Evolutionary conservation across 2,797 vertebrate species (phyloP).

Genomic region (Pangasius macronema): DNA sequence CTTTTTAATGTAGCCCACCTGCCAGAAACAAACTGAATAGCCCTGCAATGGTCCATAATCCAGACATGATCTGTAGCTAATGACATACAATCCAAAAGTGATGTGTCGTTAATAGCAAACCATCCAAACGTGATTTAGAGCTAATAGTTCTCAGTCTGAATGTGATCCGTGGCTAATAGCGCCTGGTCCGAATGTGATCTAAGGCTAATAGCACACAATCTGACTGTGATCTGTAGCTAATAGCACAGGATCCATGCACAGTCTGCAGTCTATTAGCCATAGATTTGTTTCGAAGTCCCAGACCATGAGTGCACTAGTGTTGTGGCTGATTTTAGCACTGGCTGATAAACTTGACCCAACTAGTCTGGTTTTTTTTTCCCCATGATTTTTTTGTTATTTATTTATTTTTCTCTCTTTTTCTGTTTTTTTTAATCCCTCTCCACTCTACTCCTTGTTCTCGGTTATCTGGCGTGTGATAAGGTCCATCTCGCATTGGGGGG

Average conservation of each 20-base stretch:
- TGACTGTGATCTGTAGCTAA: slow-evolving; percentile 20
- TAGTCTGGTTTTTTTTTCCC: background rate
- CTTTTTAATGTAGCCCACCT: slow-evolving; percentile 1
- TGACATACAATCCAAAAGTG: slow-evolving; percentile 21
- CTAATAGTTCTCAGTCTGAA: slow-evolving; percentile 17
- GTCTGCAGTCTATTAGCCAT: slow-evolving; percentile 22
- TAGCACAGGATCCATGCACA: slow-evolving; percentile 14
- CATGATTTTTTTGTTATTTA: slow-evolving; percentile 68
- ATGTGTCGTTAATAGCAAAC: slow-evolving; percentile 13
- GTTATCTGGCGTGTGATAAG: slow-evolving; percentile 77
- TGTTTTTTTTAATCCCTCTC: slow-evolving; percentile 27
- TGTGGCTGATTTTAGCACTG: slow-evolving; percentile 18
- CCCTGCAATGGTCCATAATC: slow-evolving; percentile 8
- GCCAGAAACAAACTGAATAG: slow-evolving; percentile 1
- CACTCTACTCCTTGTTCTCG: slow-evolving; percentile 48
- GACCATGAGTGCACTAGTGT: slow-evolving; percentile 13
- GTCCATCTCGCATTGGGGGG: slow-evolving; percentile 64
- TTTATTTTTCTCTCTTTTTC: slow-evolving; percentile 58
- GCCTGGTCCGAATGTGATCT: slow-evolving; percentile 15
- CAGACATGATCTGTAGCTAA: slow-evolving; percentile 27
- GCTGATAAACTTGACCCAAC: slow-evolving; percentile 39
- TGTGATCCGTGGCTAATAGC: slow-evolving; percentile 28
- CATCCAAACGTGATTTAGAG: slow-evolving; percentile 22
- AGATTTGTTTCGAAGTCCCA: slow-evolving; percentile 24
- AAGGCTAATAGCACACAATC: slow-evolving; percentile 25